Conservation (phyloP, 1,140 invertebrate species). For the Conus betulinus region DNA sequence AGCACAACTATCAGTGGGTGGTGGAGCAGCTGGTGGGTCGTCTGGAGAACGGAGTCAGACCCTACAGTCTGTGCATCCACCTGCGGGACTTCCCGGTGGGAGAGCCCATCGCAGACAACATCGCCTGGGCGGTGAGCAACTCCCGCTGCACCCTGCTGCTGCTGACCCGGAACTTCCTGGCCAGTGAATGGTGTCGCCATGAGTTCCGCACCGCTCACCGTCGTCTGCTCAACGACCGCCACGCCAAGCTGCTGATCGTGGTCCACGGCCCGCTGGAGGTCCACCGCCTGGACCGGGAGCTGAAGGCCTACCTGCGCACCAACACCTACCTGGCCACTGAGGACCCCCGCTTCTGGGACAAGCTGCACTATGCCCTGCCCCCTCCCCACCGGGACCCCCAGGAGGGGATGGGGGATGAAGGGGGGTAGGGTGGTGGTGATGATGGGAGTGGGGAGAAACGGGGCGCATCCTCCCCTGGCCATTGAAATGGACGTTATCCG, state of each 20-base stretch:
- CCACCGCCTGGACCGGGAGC: conserved; percentile 78
- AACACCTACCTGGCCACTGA: conserved; percentile 81
- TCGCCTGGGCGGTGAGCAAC: conserved; percentile 79
- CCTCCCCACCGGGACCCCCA: background rate
- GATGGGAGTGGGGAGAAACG: too few species aligned
- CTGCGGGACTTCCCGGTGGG: conserved; percentile 93
- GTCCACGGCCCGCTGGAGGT: conserved; percentile 87
- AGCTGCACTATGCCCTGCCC: conserved; percentile 91
- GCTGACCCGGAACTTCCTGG: conserved; percentile 81
- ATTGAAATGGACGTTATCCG: background rate
- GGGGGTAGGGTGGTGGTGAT: too few species aligned
- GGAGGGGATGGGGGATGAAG: too few species aligned
- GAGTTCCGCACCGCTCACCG: conserved; percentile 88
- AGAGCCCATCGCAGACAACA: conserved; percentile 82
- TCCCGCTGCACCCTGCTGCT: conserved; percentile 81
- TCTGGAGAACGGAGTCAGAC: conserved; percentile 87
- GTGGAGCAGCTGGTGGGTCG: conserved; percentile 88
- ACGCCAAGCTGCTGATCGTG: conserved; percentile 89
- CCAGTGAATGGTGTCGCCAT: conserved; percentile 83
- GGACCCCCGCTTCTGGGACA: conserved; percentile 93
- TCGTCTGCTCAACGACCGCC: conserved; percentile 88
- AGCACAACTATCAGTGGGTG: conserved; percentile 94
- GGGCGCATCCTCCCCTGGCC: background rate
- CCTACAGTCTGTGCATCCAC: conserved; percentile 94
- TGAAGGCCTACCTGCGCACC: conserved; percentile 80